Evolutionary conservation across 1,140 invertebrate genomes (phyloP).

Genomic region (Neodiprion virginianus): DNA sequence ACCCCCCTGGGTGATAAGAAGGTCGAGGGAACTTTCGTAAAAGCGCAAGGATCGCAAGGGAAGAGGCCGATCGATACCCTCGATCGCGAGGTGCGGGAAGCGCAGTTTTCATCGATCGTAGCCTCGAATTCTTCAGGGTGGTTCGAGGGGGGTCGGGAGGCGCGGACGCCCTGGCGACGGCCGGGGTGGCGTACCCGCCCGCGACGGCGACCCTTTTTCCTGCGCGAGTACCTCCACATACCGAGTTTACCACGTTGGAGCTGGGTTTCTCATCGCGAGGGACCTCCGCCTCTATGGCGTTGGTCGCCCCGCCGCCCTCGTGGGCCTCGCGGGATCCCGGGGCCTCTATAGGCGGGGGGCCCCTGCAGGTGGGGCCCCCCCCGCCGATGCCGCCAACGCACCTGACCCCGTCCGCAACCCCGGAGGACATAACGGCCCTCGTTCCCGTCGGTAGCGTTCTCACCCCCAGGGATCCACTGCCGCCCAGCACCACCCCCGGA

Average conservation of each 20-base stretch:
- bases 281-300: conserved; percentile 68
- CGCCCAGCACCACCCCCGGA: conserved; percentile 72
- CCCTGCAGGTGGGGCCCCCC: conserved; percentile 51
- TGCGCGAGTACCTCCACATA: conserved; percentile 54
- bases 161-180: conserved; percentile 60
- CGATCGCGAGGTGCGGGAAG: conserved; percentile 17
- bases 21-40: conserved; percentile 16
- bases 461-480: conserved; percentile 51
- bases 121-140: conserved; percentile 46
- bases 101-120: neutral
- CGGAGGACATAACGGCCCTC: conserved; percentile 62
- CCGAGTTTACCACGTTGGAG: conserved; percentile 63
- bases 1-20: too few species aligned
- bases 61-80: conserved; percentile 20
- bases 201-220: conserved; percentile 59
- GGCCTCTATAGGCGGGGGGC: conserved; percentile 41
- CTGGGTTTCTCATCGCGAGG: conserved; percentile 67
- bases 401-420: conserved; percentile 52
- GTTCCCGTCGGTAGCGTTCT: conserved; percentile 51
- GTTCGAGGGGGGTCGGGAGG: conserved; percentile 58
- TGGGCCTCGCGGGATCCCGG: conserved; percentile 72
- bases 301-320: conserved; percentile 71
- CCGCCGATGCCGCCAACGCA: conserved; percentile 49
- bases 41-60: conserved; percentile 1
- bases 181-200: conserved; percentile 61